These are phyloP conservation scores for Rutpela maculata DNA, from an alignment of 2,888 invertebrate species.

Conservation along the genomic window DNA sequence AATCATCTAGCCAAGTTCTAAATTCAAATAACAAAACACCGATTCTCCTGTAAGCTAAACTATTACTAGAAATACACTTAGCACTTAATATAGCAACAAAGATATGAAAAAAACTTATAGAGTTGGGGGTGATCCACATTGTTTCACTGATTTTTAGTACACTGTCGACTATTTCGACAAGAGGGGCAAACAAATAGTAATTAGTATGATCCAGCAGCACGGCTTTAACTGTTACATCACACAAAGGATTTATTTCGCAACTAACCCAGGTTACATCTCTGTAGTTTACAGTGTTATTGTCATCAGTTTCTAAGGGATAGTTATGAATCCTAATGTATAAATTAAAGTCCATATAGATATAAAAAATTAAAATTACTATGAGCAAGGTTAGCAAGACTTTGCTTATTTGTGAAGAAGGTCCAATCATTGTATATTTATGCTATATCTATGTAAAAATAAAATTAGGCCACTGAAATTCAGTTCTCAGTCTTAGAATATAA, in stretches of 20 bases:
- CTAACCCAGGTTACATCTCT: constrained; percentile 79
- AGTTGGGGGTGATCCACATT: constrained; percentile 85
- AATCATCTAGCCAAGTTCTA: constrained; percentile 88
- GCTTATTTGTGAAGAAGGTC: constrained; percentile 84
- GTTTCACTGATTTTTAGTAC: constrained; percentile 74
- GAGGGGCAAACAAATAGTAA: constrained; percentile 88
- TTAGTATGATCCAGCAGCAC: constrained; percentile 89
- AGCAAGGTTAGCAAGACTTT: constrained; percentile 80
- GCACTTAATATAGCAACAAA: constrained; percentile 85
- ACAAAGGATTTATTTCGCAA: constrained; percentile 84
- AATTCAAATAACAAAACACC: constrained; percentile 88
- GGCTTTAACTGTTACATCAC: constrained; percentile 89
- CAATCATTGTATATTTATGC: constrained; percentile 77
- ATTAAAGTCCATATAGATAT: constrained; percentile 84
- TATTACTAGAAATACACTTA: constrained; percentile 84
- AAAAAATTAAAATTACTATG: constrained; percentile 78
- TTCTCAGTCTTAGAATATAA: constrained; percentile 54
- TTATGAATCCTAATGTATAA: constrained; percentile 83
- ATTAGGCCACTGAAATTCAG: constrained; percentile 42
- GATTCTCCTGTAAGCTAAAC: constrained; percentile 81
- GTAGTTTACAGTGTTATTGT: constrained; percentile 71
- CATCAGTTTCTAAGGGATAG: constrained; percentile 77
- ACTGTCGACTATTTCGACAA: constrained; percentile 84
- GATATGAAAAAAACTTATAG: constrained; percentile 88
- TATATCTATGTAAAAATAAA: constrained; percentile 33